These are phyloP conservation scores for Noctilio leporinus DNA, from an alignment of 2,113 vertebrate genomes.

Conservation along the genomic window DNA sequence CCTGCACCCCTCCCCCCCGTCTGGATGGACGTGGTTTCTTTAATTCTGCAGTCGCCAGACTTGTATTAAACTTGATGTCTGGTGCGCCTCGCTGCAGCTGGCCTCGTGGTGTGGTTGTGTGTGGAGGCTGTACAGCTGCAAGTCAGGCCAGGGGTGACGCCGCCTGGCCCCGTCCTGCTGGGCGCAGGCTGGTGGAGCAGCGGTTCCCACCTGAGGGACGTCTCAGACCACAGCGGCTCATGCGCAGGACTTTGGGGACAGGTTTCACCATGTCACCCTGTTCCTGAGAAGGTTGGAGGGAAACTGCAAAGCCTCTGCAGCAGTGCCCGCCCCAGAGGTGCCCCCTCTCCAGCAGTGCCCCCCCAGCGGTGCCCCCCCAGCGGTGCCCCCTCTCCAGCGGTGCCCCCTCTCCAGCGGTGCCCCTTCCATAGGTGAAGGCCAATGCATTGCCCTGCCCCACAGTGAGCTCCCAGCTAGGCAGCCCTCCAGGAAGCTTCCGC, in stretches of 20 bases:
- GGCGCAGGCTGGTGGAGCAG: rapidly evolving
- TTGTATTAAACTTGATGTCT: no score
- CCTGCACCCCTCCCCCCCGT: no score
- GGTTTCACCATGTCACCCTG: neutral
- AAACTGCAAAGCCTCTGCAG: rapidly evolving
- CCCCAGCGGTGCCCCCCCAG: rapidly evolving
- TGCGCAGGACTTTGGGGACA: neutral
- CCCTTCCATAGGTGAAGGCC: neutral
- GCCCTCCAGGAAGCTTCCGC: neutral
- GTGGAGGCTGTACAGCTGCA: no score
- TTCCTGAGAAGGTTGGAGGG: rapidly evolving
- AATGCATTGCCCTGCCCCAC: rapidly evolving
- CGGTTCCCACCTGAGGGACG: rapidly evolving
- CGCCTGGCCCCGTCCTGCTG: rapidly evolving
- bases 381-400: no score
- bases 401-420: no score
- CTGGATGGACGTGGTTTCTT: no score
- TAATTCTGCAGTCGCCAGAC: no score
- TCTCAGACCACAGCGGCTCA: rapidly evolving
- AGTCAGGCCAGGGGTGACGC: rapidly evolving
- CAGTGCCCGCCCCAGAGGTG: no score
- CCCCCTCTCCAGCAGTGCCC: no score
- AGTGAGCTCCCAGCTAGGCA: neutral
- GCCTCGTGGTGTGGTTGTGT: no score
- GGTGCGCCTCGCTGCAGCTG: no score